phyloP scores from a whole-genome alignment of 2,797 vertebrate species.

The Phyllotis vaccarum region DNA sequence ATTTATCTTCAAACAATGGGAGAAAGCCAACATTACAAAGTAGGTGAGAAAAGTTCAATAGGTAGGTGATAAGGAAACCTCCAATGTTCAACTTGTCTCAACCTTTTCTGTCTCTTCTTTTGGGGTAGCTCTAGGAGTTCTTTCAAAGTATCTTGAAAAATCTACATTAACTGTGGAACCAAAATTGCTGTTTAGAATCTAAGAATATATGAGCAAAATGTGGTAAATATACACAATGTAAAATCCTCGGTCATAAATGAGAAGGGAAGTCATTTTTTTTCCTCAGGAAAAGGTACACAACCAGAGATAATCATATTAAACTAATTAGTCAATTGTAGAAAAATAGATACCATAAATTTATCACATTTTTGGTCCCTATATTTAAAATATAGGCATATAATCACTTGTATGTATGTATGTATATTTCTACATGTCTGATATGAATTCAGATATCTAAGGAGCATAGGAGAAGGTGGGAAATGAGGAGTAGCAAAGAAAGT shows the following conservation, averaged over 20 bases:
- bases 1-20: neutral
- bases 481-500: neutral
- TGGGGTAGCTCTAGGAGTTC: neutral
- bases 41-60: neutral
- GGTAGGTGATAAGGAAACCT: accelerated
- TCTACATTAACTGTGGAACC: neutral
- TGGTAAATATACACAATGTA: neutral
- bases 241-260: neutral
- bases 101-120: neutral
- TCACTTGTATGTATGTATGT: neutral
- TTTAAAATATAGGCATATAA: neutral
- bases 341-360: neutral
- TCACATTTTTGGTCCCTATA: neutral
- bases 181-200: neutral
- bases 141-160: neutral
- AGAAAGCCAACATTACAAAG: neutral
- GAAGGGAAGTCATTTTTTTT: neutral
- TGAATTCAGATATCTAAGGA: neutral
- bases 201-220: neutral
- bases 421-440: neutral
- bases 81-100: accelerated
- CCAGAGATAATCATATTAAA: neutral
- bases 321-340: neutral
- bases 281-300: neutral
- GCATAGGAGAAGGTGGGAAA: neutral